These are phyloP conservation scores for Zosterops japonicus DNA, from an alignment of 2,113 vertebrate genomes.

Conservation along the genomic window DNA sequence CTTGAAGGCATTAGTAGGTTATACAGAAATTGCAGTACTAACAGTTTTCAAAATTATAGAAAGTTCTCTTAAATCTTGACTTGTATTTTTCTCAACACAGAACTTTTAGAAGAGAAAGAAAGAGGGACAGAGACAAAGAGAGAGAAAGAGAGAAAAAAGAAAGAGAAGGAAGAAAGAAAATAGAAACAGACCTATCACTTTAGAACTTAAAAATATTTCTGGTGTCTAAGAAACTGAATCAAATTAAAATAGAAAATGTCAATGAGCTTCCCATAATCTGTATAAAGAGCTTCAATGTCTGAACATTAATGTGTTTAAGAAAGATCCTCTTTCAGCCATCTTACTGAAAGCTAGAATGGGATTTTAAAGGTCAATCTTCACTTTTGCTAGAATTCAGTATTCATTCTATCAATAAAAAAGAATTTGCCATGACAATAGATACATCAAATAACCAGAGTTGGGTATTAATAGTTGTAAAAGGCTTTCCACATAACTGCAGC, in stretches of 20 bases:
- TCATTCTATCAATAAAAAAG: not conserved
- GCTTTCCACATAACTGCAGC: not conserved
- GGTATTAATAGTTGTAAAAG: not conserved
- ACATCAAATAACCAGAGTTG: not conserved
- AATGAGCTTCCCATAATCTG: not conserved
- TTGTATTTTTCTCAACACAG: not conserved
- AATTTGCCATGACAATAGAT: not conserved
- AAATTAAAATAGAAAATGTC: not conserved
- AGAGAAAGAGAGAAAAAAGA: rapidly evolving
- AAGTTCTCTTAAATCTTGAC: not conserved
- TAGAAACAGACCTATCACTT: not conserved
- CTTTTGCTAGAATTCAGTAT: not conserved
- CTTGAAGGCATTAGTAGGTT: not conserved
- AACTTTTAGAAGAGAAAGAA: not conserved
- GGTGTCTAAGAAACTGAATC: not conserved
- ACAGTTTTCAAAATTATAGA: not conserved
- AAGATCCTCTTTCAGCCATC: not conserved
- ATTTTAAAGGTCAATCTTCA: not conserved
- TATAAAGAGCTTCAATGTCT: not conserved
- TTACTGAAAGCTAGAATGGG: not conserved
- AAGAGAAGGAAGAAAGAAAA: not conserved
- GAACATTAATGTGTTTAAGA: not conserved
- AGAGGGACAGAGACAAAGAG: rapidly evolving
- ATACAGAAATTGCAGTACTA: not conserved
- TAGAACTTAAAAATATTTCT: not conserved